Evolutionary conservation across 2,797 vertebrate genomes (phyloP).

Genomic region (Trachops cirrhosus): DNA sequence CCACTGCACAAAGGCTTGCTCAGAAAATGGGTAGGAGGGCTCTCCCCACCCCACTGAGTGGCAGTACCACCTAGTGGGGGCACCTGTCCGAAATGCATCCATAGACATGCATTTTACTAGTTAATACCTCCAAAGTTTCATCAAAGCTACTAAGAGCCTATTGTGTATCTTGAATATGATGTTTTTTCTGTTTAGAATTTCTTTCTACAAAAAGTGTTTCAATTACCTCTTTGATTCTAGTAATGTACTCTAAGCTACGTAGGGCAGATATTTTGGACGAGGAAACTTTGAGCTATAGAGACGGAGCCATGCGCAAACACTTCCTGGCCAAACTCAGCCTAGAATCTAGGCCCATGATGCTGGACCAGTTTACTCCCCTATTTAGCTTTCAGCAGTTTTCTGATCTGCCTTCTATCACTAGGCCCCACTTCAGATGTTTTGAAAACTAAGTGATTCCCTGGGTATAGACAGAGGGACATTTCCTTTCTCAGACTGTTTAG

Average conservation of each 20-base stretch:
- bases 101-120: neutral
- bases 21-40: no score
- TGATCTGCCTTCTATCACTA: neutral
- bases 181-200: neutral
- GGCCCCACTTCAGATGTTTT: neutral
- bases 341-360: neutral
- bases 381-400: neutral
- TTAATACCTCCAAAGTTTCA: neutral
- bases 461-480: neutral
- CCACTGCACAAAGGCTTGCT: neutral
- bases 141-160: neutral
- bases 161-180: accelerated
- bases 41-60: neutral
- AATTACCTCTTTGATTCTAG: neutral
- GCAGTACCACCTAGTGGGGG: neutral
- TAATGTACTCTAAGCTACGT: accelerated
- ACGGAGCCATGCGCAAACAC: neutral
- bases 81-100: neutral
- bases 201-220: neutral
- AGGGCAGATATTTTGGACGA: neutral
- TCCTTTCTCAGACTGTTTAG: neutral
- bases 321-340: neutral
- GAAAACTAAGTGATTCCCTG: neutral
- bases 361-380: neutral
- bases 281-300: neutral